phyloP scores from a whole-genome alignment of 2,113 vertebrate species.

The Trogon melanurus region DNA sequence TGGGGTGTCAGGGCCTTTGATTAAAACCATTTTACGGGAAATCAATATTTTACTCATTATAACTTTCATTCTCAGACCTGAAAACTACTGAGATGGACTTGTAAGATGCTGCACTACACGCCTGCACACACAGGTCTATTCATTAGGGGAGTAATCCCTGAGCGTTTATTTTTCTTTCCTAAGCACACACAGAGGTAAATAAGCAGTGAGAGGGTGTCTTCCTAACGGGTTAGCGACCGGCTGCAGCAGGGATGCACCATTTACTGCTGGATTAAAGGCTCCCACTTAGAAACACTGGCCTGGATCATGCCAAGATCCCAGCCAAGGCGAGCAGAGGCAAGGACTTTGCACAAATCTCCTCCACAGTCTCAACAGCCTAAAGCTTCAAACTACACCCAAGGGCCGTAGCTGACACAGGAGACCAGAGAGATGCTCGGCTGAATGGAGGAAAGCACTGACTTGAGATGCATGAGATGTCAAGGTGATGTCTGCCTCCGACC shows the following conservation, averaged over 20 bases:
- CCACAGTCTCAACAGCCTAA: background rate
- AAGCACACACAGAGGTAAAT: conserved; percentile 14
- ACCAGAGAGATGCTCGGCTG: background rate
- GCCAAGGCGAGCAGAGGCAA: background rate
- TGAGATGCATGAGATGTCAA: background rate
- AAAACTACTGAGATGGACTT: conserved; percentile 68
- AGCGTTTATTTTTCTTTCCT: background rate
- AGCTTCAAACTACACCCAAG: background rate
- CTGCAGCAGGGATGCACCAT: background rate
- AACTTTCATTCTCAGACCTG: conserved; percentile 69
- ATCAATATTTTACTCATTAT: conserved; percentile 84
- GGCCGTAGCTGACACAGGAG: background rate
- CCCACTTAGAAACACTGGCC: background rate
- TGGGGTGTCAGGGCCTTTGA: conserved; percentile 77
- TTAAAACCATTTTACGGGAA: conserved; percentile 85
- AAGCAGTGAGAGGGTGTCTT: background rate
- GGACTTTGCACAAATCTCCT: background rate
- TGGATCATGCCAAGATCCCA: background rate
- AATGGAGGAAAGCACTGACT: background rate
- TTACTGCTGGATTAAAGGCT: background rate
- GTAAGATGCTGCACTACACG: conserved; percentile 31
- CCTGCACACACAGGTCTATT: conserved; percentile 11
- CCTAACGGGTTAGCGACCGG: background rate
- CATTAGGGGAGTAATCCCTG: background rate
- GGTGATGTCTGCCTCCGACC: background rate